Evolutionary conservation across 2,888 invertebrate species (phyloP), one percentile per base, ranked within the genome.

Genomic region (Anthrax anthrax): DNA sequence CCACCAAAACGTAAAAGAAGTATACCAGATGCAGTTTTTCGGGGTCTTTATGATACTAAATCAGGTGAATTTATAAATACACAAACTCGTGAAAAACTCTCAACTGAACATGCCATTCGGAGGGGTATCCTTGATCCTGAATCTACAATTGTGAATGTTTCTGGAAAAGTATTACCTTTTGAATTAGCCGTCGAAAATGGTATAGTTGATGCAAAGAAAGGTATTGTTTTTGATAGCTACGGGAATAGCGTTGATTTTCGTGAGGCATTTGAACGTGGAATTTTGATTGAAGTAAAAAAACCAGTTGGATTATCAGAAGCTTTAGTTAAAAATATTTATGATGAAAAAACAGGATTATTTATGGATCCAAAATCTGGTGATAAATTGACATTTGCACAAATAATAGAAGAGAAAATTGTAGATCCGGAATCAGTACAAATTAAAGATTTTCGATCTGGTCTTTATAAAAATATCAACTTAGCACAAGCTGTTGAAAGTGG

Each of bases 11-110:
- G 82, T 44, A 85, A 84, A 63, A 79, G 88, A 52, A 86, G 86
- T 50, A 71, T 91, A 27, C 85, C 87, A 1, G 89, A 90, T 69
- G 91, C 91, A 2, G 82, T 92, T n/a, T 84, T 84, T 58, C 84
- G 86, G 67, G 90, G 90, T n/a, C 78, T 86, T 52, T 91, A 90
- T 60, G 88, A 94, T 70, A 82, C 85, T 0, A 76, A 78, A 56
- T 81, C 84, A 34, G 90, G 91, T 41, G 80, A 84, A 59, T 85
- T 89, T 60, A 81, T 81, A 36, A 84, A 84, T 62, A 81, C 86
- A 3, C 75, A 79, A 57, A 83, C 81, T n/a, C 80, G 81, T 56
- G 84, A 85, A 63, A 81, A 83, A 61, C 67, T 90, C 50, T 79
- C 81, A 53, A 81, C 87, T 44, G 83, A 87, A 65, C 79, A 83